Evolutionary conservation across 2,888 invertebrate genomes (phyloP).

Genomic region (Drosophila suboccidentalis): DNA sequence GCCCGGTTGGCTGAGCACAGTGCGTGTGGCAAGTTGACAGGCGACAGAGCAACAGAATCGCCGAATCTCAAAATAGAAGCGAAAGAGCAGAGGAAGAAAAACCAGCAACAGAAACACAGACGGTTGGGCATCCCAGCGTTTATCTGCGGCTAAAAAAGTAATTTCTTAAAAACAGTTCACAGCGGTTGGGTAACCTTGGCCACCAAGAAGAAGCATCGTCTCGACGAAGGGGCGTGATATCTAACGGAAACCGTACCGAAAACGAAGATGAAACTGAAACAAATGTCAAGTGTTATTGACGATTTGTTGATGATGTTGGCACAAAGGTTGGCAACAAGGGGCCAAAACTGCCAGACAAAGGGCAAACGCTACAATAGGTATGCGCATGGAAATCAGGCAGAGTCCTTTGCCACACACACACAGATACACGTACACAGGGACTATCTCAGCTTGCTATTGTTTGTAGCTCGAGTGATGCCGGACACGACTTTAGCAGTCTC

Average conservation of each 20-base stretch:
- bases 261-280: slow-evolving; percentile 29
- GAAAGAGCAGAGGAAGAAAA: slow-evolving; percentile 9
- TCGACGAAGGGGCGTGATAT: not conserved
- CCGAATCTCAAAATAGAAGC: not conserved
- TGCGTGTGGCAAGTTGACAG: slow-evolving; percentile 53
- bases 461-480: slow-evolving; percentile 36
- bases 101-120: slow-evolving; percentile 9
- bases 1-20: slow-evolving; percentile 37
- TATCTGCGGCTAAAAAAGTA: slow-evolving; percentile 70
- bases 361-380: slow-evolving; percentile 42
- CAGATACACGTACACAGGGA: not conserved
- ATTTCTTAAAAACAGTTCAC: slow-evolving; percentile 70
- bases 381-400: slow-evolving; percentile 59
- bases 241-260: not conserved
- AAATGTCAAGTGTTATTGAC: slow-evolving; percentile 80
- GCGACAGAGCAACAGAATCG: slow-evolving; percentile 20
- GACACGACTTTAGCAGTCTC: slow-evolving; percentile 26
- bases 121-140: slow-evolving; percentile 40
- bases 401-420: slow-evolving; percentile 18
- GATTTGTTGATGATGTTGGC: slow-evolving; percentile 79
- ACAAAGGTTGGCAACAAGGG: slow-evolving; percentile 50
- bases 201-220: not conserved
- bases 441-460: slow-evolving; percentile 44
- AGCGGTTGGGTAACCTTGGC: slow-evolving; percentile 34
- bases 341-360: slow-evolving; percentile 17